Conservation (phyloP, 2,113 vertebrate genomes). For the Microcebus lehilahytsara region DNA sequence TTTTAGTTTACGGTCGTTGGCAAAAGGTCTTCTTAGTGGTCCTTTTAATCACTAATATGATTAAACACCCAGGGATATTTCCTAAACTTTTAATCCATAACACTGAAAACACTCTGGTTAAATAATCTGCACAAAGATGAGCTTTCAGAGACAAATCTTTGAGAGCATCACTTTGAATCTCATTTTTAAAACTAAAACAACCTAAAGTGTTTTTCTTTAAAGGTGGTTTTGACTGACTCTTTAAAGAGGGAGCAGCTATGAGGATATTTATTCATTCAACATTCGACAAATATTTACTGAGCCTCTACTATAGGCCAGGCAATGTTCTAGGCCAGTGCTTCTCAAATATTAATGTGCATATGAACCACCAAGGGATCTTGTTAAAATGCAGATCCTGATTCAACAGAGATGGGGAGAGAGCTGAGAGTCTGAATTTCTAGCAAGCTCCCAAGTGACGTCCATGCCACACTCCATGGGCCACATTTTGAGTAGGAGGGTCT, state of each 20-base stretch:
- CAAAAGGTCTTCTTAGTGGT: neutral
- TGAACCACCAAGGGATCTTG: neutral
- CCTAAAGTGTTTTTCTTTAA: neutral
- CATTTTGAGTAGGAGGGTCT: neutral
- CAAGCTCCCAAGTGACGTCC: neutral
- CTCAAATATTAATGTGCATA: neutral
- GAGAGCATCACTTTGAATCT: neutral
- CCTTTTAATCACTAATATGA: neutral
- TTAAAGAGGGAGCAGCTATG: neutral
- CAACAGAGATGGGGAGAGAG: neutral
- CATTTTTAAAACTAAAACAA: neutral
- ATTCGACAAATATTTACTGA: neutral
- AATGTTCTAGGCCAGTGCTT: neutral
- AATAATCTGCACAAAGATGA: neutral
- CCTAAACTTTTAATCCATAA: neutral
- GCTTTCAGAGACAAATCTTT: neutral
- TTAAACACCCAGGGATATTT: neutral
- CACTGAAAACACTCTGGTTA: neutral
- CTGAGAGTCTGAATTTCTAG: neutral
- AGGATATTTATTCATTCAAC: slow-evolving; percentile 1
- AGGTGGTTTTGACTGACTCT: neutral
- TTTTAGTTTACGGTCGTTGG: neutral
- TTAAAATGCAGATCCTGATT: slow-evolving; percentile 31
- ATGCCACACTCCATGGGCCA: neutral
- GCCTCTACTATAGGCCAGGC: neutral